Conservation (phyloP, 2,113 vertebrate species). For the Sarotherodon lohbergeri region DNA sequence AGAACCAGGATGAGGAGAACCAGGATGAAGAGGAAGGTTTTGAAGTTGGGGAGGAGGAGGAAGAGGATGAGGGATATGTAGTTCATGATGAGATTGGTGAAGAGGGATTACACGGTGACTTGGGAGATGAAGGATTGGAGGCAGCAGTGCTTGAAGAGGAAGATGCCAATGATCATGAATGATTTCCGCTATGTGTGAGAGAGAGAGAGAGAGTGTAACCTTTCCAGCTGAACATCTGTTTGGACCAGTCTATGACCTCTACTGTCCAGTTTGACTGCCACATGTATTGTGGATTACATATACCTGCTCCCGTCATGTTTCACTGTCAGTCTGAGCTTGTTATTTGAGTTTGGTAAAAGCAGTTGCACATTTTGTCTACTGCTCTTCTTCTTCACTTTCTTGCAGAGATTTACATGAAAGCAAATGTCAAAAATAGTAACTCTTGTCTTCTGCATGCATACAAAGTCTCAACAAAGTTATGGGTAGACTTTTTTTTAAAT, state of each 20-base stretch:
- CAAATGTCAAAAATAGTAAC: neutral
- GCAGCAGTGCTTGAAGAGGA: neutral
- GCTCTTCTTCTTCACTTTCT: neutral
- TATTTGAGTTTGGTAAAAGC: neutral
- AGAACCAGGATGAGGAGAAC: slow-evolving; percentile 24
- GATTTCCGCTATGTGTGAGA: neutral
- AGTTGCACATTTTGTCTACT: neutral
- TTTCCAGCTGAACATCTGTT: neutral
- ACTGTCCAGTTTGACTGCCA: neutral
- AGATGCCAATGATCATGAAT: slow-evolving; percentile 15
- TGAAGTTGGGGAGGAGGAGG: slow-evolving; percentile 36
- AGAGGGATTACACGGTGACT: slow-evolving; percentile 7
- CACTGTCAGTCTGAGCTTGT: neutral
- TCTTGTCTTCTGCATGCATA: neutral
- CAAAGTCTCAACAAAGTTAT: neutral
- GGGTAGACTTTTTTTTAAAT: neutral
- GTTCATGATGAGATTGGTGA: slow-evolving; percentile 45
- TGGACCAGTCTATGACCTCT: neutral
- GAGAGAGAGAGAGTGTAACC: neutral
- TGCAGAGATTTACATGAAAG: neutral
- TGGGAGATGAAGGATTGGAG: neutral
- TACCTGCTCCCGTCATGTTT: neutral
- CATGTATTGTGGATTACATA: neutral
- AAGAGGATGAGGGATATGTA: slow-evolving; percentile 39
- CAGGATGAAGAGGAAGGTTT: slow-evolving; percentile 43